phyloP scores from a whole-genome alignment of 2,113 vertebrate species.

The Phrynocephalus versicolor region DNA sequence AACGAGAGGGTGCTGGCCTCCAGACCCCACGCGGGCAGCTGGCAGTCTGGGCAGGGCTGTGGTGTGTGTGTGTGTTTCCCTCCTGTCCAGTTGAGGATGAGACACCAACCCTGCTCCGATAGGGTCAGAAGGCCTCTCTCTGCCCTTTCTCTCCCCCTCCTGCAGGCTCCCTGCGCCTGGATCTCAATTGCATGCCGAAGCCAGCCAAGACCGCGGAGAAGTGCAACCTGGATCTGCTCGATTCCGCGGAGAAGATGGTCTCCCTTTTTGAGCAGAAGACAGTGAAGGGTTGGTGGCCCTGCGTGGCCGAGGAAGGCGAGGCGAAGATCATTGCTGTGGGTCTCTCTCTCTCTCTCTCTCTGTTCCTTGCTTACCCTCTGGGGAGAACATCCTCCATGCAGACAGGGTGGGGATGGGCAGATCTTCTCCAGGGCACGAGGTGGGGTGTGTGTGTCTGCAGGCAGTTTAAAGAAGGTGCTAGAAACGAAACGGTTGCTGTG shows the following conservation, averaged over 20 bases:
- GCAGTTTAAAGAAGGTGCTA: no score
- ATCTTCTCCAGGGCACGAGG: not conserved
- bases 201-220: conserved; percentile 89
- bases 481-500: not conserved
- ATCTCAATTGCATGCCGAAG: conserved; percentile 91
- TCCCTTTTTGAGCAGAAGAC: conserved; percentile 97
- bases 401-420: no score
- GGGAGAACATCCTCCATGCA: not conserved
- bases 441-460: no score
- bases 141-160: fast-evolving
- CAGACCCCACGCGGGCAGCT: no score
- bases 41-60: no score
- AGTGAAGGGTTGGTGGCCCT: conserved; percentile 97
- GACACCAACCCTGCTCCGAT: no score
- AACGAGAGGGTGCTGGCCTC: no score
- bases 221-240: conserved; percentile 81
- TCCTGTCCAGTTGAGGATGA: no score
- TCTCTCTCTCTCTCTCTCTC: not conserved
- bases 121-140: fast-evolving
- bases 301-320: conserved; percentile 74
- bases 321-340: conserved; percentile 83
- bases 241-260: conserved; percentile 73
- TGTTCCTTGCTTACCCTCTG: no score
- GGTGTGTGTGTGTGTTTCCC: no score
- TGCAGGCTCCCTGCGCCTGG: conserved; percentile 88